A percentile compares a stretch with the other conserved stretches of the same genome.
phyloP scores from a whole-genome alignment of 1,140 invertebrate genomes.

The Anadara kagoshimensis region DNA sequence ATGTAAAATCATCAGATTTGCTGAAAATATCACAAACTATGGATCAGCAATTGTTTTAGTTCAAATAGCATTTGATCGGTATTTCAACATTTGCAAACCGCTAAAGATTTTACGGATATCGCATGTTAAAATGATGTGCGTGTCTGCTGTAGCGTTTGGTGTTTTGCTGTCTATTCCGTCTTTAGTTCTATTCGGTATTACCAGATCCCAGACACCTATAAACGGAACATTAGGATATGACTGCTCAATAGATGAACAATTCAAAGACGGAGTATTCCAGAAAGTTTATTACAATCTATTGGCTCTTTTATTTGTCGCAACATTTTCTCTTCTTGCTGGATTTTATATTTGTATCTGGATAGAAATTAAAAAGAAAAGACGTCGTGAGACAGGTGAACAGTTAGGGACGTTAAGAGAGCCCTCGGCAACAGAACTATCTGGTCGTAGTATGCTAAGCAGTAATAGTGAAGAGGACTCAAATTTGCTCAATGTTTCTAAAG shows the following conservation, averaged over 20 bases:
- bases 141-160: conserved; percentile 9
- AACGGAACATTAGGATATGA: conserved; percentile 42
- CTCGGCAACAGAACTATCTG: background rate
- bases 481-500: background rate
- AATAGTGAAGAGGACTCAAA: conserved; percentile 46
- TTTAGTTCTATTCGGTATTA: conserved; percentile 49
- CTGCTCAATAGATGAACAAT: conserved; percentile 51
- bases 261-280: conserved; percentile 40
- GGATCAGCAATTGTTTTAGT: conserved; percentile 57
- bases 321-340: conserved; percentile 40
- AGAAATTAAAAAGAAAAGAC: conserved; percentile 47
- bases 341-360: conserved; percentile 59
- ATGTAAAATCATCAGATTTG: conserved; percentile 53
- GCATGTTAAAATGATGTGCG: conserved; percentile 51
- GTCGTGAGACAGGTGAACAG: conserved; percentile 38
- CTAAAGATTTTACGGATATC: conserved; percentile 45
- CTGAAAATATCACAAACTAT: conserved; percentile 49
- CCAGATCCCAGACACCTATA: conserved; percentile 21
- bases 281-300: conserved; percentile 43
- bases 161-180: too few species aligned
- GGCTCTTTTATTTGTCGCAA: conserved; percentile 39
- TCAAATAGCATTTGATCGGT: conserved; percentile 62
- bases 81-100: conserved; percentile 61
- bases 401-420: conserved; percentile 23
- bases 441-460: conserved; percentile 17